Evolutionary conservation across 2,888 invertebrate species (phyloP).

Genomic region (Rotaria socialis): DNA sequence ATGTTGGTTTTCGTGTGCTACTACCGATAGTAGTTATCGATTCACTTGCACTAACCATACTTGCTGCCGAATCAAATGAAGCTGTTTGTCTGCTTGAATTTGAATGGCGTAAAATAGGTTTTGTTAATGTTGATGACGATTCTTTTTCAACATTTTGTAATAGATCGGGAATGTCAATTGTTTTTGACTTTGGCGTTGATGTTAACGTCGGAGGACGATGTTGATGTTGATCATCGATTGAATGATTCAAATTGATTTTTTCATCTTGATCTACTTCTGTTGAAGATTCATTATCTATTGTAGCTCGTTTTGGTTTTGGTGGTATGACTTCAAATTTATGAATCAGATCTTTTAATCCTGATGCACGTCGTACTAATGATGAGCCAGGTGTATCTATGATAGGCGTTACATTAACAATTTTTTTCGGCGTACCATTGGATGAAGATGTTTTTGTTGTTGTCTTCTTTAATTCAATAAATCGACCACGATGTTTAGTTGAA

Average conservation of each 20-base stretch:
- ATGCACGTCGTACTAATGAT: conserved; percentile 21
- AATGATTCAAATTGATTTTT: neutral
- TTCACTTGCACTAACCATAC: neutral
- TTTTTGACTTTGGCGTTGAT: neutral
- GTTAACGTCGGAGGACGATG: neutral
- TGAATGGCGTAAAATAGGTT: neutral
- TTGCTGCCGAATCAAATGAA: neutral
- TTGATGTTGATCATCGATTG: neutral
- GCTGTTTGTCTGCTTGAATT: conserved; percentile 13
- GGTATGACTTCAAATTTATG: neutral
- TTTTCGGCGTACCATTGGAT: neutral
- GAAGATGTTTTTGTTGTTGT: neutral
- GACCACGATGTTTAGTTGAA: neutral
- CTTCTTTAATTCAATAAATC: conserved; percentile 26
- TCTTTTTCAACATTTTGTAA: conserved; percentile 33
- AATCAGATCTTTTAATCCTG: conserved; percentile 9
- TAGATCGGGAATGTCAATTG: conserved; percentile 16
- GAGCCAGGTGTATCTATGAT: neutral
- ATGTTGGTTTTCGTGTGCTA: neutral
- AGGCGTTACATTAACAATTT: neutral
- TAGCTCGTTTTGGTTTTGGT: conserved; percentile 3
- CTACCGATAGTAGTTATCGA: neutral
- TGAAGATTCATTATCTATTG: neutral
- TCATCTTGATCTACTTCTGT: neutral
- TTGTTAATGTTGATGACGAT: neutral